Base-by-base conservation (phyloP, 2,888 invertebrate species). In the Nineta flava region DNA sequence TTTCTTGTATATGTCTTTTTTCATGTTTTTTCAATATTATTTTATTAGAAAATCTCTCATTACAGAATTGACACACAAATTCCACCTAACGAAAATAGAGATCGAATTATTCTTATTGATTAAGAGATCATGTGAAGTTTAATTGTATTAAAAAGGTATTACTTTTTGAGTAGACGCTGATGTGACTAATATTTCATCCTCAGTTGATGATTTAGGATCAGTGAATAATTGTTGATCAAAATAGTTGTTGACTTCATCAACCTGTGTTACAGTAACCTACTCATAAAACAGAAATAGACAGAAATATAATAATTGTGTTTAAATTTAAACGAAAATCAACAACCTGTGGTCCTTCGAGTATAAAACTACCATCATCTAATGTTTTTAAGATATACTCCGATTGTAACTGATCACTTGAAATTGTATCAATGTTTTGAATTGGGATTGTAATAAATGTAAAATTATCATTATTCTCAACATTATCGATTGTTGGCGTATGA, bases 21-120 rank as follows among this genome's bases (percentile, higher is more conserved):
- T 65, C 55, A 50, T 67, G 67, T 45, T 60, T 59, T 35, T 59
- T 55, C 52, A 61, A 65, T 32, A 54, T 49, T 12, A 51, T 44
- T 16, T 58, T 46, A 48, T 61, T 62, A 16, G 54, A 49, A 51
- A 65, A 63, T 19, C 55, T 54, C 50, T 58, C 55, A 16, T 58
- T 54, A 53, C 66, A 66, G 48, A 55, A 57, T 13, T 56, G 55
- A 54, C 66, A 65, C 50, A 57, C 57, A 15, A 56, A 56, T 19
- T 53, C 48, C 17, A 46, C 52, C 47, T 52, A 44, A 40, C 41
- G 17, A 43, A 38, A 38, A 38, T 38, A 38, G 1, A 38, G 7
- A 38, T 38, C n/a, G 4, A 38, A 38, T 38, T 9, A 38, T 12
- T 35, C 13, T 4, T 4, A 35, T 3, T 26, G 7, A 26, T 26